Evolutionary conservation across 2,888 invertebrate genomes (phyloP).

Genomic region (Pelosia muscerda): DNA sequence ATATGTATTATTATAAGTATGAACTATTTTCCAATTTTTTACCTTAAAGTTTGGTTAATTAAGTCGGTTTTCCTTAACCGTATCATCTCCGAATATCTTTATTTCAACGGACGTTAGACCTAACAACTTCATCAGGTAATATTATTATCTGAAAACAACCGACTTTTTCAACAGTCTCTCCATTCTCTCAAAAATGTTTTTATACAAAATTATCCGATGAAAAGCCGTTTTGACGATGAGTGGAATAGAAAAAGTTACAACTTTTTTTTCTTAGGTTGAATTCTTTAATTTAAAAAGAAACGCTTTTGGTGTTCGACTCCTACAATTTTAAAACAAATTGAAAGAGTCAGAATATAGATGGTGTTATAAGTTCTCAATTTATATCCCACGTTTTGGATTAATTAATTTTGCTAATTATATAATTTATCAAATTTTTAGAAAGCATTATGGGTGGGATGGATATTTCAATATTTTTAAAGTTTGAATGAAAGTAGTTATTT

Average conservation of each 20-base stretch:
- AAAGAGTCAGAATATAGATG: background rate
- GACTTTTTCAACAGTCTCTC: constrained; percentile 19
- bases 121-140: constrained; percentile 36
- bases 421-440: no score
- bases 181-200: constrained; percentile 29
- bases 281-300: background rate
- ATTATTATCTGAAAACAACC: constrained; percentile 40
- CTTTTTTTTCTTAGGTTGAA: background rate
- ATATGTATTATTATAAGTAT: no score
- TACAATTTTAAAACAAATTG: background rate
- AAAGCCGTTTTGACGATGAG: constrained; percentile 18
- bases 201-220: constrained; percentile 17
- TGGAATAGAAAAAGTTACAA: background rate
- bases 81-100: background rate
- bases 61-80: background rate
- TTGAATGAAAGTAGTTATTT: no score
- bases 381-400: no score
- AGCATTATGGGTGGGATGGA: no score
- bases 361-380: background rate
- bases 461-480: no score
- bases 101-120: background rate
- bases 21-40: background rate
- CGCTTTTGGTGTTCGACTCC: background rate
- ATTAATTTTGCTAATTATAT: no score
- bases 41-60: background rate